phyloP scores from a whole-genome alignment of 2,888 invertebrate species.

The Eupithecia pulchellata region DNA sequence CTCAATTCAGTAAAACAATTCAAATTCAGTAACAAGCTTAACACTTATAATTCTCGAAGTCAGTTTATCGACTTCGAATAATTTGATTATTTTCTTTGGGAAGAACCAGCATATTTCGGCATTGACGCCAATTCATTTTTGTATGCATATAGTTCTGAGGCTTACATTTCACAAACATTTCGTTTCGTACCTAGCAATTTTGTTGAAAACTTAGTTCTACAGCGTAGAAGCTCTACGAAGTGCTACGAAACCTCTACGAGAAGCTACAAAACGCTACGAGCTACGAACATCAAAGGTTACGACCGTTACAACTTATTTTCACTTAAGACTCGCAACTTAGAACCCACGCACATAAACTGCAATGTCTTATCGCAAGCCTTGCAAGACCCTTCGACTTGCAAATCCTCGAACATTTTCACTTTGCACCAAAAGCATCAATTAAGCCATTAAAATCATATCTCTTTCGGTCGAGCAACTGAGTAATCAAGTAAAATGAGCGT shows the following conservation, averaged over 20 bases:
- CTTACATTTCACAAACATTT: too few relatives aligned
- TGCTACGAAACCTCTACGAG: slow-evolving; percentile 8
- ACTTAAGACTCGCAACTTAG: slow-evolving; percentile 7
- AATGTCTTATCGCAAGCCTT: slow-evolving; percentile 24
- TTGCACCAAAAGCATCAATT: slow-evolving; percentile 55
- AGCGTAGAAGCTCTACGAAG: slow-evolving; percentile 11
- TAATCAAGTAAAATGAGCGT: slow-evolving; percentile 63
- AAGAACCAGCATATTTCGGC: too few relatives aligned
- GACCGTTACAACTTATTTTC: background rate
- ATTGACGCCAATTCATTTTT: too few relatives aligned
- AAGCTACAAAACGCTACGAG: slow-evolving; percentile 14
- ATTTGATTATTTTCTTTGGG: too few relatives aligned
- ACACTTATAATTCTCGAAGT: too few relatives aligned
- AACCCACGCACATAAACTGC: background rate
- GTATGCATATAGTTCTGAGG: too few relatives aligned
- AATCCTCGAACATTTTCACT: slow-evolving; percentile 34
- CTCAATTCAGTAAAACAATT: too few relatives aligned
- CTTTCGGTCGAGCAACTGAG: slow-evolving; percentile 61
- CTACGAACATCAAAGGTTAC: slow-evolving; percentile 3
- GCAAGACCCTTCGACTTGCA: slow-evolving; percentile 19
- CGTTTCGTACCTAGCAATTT: background rate
- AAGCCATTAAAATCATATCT: slow-evolving; percentile 63
- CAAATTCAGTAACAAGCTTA: too few relatives aligned
- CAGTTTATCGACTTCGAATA: too few relatives aligned
- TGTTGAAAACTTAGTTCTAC: background rate